Percentiles rank a stretch among this genome's conserved stretches.
These are phyloP conservation scores for Leptatherina wallacei DNA, from an alignment of 2,797 vertebrate genomes.

Conservation along the genomic window DNA sequence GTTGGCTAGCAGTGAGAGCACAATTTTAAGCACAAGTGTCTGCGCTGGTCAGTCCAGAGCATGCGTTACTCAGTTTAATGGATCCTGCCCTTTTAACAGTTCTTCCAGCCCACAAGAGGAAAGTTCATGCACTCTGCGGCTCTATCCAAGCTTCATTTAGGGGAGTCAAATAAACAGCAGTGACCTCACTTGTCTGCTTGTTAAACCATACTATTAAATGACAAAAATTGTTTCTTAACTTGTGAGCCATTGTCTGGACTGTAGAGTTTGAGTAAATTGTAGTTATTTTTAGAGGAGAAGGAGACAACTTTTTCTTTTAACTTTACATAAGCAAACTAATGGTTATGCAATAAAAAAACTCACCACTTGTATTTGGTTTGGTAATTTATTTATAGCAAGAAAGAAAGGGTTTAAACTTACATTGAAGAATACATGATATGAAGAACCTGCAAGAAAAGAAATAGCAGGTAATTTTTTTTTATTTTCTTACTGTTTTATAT, in stretches of 20 bases:
- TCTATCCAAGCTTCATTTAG: conserved; percentile 25
- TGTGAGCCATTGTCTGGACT: conserved; percentile 16
- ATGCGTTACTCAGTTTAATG: conserved; percentile 44
- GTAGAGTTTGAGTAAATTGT: conserved; percentile 11
- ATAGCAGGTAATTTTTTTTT: not conserved
- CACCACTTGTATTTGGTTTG: not conserved
- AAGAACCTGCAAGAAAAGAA: not conserved
- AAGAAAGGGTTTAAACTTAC: not conserved
- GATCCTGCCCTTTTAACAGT: conserved; percentile 49
- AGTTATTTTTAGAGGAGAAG: not conserved
- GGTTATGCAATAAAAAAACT: not conserved
- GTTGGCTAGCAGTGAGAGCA: conserved; percentile 10
- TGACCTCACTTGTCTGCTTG: conserved; percentile 40
- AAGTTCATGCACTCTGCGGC: conserved; percentile 29
- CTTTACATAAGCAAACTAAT: not conserved
- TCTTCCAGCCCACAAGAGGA: conserved; percentile 44
- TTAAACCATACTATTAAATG: conserved; percentile 47
- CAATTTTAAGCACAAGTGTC: conserved; percentile 34
- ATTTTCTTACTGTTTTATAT: not conserved
- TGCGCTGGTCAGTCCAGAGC: conserved; percentile 32
- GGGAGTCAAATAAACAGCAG: conserved; percentile 30
- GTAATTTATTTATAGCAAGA: not conserved
- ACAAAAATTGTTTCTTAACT: conserved; percentile 41
- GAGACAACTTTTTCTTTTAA: not conserved
- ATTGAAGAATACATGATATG: not conserved